Conservation (phyloP, 2,888 invertebrate species). For the Drosophila paramelanica region DNA sequence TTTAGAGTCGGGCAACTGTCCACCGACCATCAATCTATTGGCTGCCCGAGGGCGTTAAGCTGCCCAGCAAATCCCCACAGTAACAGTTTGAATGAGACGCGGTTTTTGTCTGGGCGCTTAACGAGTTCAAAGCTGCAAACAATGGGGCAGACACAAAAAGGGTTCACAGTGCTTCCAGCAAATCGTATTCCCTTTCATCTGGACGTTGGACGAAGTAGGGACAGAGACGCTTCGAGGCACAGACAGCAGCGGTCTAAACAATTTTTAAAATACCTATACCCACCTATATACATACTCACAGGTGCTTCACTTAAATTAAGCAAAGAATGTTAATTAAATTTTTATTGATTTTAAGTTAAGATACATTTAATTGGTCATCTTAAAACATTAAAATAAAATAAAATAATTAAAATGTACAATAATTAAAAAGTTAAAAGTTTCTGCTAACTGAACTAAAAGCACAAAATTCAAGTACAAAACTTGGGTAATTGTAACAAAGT, state of each 20-base stretch:
- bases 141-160: slow-evolving; percentile 72
- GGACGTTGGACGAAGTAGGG: slow-evolving; percentile 35
- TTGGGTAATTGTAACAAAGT: neutral
- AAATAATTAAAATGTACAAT: no score
- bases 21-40: slow-evolving; percentile 77
- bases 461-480: neutral
- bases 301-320: neutral
- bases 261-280: slow-evolving; percentile 23
- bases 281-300: no score
- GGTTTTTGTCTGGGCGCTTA: slow-evolving; percentile 62
- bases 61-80: slow-evolving; percentile 60
- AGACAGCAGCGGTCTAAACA: slow-evolving; percentile 53
- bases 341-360: no score
- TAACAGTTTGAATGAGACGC: slow-evolving; percentile 57
- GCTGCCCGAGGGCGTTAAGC: slow-evolving; percentile 62
- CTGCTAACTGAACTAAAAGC: neutral
- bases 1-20: slow-evolving; percentile 63
- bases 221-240: slow-evolving; percentile 53
- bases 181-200: slow-evolving; percentile 64
- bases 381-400: no score
- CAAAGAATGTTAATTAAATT: neutral
- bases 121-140: slow-evolving; percentile 66
- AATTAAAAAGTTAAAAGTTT: neutral
- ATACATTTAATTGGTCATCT: no score
- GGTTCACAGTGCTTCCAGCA: slow-evolving; percentile 65